Evolutionary conservation across 2,797 vertebrate genomes (phyloP).

Genomic region (Siniperca obscura): DNA sequence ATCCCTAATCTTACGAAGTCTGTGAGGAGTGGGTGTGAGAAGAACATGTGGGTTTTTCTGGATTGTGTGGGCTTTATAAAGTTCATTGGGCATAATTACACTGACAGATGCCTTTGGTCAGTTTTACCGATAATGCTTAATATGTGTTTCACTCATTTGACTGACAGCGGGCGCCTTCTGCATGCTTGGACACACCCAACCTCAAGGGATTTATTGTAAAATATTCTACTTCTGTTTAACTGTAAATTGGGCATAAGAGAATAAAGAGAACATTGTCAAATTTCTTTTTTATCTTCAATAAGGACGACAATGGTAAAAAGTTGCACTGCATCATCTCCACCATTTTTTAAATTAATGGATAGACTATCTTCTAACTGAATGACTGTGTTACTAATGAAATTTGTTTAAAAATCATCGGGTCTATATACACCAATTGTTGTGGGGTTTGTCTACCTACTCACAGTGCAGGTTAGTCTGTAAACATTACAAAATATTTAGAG

Average conservation of each 20-base stretch:
- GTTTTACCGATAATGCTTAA: slow-evolving; percentile 29
- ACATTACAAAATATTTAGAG: neutral
- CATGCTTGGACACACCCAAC: neutral
- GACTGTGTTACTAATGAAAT: neutral
- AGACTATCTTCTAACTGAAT: neutral
- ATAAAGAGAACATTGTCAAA: neutral
- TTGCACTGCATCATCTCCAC: neutral
- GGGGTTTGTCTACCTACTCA: neutral
- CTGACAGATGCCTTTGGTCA: slow-evolving; percentile 27
- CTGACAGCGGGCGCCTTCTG: slow-evolving; percentile 5
- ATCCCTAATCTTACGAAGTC: neutral
- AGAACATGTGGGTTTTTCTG: no score
- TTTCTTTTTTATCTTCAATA: neutral
- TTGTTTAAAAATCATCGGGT: no score
- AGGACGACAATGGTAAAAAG: neutral
- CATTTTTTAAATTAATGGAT: neutral
- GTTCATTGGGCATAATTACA: slow-evolving; percentile 26
- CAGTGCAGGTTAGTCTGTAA: neutral
- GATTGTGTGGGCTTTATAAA: slow-evolving; percentile 4
- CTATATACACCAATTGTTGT: neutral
- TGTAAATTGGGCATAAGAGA: slow-evolving; percentile 17
- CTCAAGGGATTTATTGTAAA: slow-evolving; percentile 9
- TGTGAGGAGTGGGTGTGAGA: neutral
- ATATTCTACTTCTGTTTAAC: neutral
- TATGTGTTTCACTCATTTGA: slow-evolving; percentile 31